Evolutionary conservation across 2,113 vertebrate species (phyloP).

Genomic region (Clarias batrachus): DNA sequence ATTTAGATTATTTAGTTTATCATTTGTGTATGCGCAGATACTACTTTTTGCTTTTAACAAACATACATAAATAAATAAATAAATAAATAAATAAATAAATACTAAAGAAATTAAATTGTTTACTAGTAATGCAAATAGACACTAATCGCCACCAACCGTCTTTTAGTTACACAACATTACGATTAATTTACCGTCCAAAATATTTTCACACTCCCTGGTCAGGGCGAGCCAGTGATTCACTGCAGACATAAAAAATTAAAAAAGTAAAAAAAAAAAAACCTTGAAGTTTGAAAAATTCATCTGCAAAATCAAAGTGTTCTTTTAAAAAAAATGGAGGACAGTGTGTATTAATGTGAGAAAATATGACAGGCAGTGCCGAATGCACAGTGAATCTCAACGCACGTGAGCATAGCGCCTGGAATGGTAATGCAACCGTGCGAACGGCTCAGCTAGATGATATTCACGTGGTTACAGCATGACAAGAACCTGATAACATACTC

Average conservation of each 20-base stretch:
- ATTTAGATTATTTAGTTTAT: conserved; percentile 17
- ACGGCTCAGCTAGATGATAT: conserved; percentile 9
- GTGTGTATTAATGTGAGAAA: conserved; percentile 45
- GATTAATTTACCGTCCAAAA: conserved; percentile 12
- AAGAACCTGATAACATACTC: not conserved
- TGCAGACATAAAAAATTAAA: not conserved
- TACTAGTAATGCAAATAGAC: conserved; percentile 26
- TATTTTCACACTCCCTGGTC: conserved; percentile 4
- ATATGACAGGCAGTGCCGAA: conserved; percentile 48
- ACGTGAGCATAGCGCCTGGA: conserved; percentile 30
- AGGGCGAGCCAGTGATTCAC: conserved; percentile 26
- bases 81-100: no score
- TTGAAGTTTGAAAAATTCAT: conserved; percentile 39
- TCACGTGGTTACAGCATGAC: not conserved
- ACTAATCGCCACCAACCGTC: not conserved
- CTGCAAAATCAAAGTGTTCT: conserved; percentile 44
- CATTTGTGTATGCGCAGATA: not conserved
- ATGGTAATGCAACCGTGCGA: conserved; percentile 42
- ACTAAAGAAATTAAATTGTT: not conserved
- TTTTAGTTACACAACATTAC: conserved; percentile 22
- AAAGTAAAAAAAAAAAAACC: not conserved
- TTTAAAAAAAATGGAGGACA: conserved; percentile 40
- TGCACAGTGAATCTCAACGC: conserved; percentile 42
- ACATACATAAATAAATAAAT: no score
- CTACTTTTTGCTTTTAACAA: not conserved